A percentile compares a stretch with the other conserved stretches of the same genome.
Evolutionary conservation across 2,113 vertebrate species (phyloP).

Genomic region (Prochilodus magdalenae): DNA sequence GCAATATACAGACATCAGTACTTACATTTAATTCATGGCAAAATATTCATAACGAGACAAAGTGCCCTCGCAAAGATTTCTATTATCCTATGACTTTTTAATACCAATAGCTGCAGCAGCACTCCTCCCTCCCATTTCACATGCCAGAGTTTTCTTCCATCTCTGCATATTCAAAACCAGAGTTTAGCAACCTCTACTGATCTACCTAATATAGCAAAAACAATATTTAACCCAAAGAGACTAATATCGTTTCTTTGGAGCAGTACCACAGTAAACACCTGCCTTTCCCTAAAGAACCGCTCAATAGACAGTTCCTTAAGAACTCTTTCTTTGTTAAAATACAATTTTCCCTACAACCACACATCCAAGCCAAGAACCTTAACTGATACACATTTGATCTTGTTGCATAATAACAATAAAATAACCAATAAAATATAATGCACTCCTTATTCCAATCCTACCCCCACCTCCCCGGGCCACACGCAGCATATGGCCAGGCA

Average conservation of each 20-base stretch:
- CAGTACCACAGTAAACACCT: neutral
- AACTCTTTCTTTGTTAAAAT: neutral
- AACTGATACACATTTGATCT: no score
- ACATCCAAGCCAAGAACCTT: no score
- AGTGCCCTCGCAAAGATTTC: neutral
- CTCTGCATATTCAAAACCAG: neutral
- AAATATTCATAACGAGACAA: neutral
- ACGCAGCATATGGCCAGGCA: conserved; percentile 4
- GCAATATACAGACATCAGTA: neutral
- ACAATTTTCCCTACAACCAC: no score
- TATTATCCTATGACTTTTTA: neutral
- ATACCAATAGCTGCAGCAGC: neutral
- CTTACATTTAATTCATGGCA: neutral
- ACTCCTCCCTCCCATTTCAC: neutral
- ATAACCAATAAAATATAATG: neutral
- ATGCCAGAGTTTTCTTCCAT: no score
- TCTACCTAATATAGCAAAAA: neutral
- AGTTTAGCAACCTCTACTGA: neutral
- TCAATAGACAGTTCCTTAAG: neutral
- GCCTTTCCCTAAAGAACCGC: no score
- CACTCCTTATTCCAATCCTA: neutral
- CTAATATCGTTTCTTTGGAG: no score
- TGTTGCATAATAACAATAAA: neutral
- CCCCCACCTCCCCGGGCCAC: neutral
- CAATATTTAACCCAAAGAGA: neutral